Evolutionary conservation across 30 jellyfish, hydroid and myxozoan species (phyloP).

Genomic region (Pelagia noctiluca): DNA sequence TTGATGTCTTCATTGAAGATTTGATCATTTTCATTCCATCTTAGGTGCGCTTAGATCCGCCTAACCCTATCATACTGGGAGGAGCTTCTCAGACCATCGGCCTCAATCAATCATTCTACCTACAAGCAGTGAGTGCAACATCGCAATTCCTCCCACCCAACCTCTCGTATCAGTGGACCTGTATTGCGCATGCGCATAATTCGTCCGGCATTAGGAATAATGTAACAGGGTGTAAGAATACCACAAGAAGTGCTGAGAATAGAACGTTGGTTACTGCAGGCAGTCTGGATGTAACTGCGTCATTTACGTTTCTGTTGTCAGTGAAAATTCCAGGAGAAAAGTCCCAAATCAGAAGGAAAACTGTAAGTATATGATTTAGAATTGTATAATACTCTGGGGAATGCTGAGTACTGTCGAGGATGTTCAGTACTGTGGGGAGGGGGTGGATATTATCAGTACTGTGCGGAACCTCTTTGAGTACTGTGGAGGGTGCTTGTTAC

Average conservation of each 20-base stretch:
- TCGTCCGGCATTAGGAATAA: too few species aligned
- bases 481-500: too few species aligned
- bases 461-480: too few species aligned
- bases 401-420: too few species aligned
- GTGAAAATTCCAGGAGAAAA: slow-evolving; percentile 26
- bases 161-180: slow-evolving; percentile 60
- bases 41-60: slow-evolving; percentile 67
- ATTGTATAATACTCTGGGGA: too few species aligned
- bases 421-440: too few species aligned
- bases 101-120: slow-evolving; percentile 37
- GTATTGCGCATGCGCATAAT: slow-evolving; percentile 10
- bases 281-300: slow-evolving; percentile 10
- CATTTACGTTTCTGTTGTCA: slow-evolving; percentile 4
- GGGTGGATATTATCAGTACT: too few species aligned
- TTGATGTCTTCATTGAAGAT: neutral
- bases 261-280: slow-evolving; percentile 9
- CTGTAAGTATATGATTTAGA: too few species aligned
- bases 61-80: slow-evolving; percentile 81
- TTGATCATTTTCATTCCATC: neutral
- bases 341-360: too few species aligned
- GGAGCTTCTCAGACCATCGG: slow-evolving; percentile 75
- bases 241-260: slow-evolving; percentile 10
- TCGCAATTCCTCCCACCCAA: slow-evolving; percentile 54
- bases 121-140: slow-evolving; percentile 71
- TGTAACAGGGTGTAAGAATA: slow-evolving; percentile 19